These are phyloP conservation scores for Germaria angustata DNA, from an alignment of 2,888 invertebrate species.

Conservation along the genomic window DNA sequence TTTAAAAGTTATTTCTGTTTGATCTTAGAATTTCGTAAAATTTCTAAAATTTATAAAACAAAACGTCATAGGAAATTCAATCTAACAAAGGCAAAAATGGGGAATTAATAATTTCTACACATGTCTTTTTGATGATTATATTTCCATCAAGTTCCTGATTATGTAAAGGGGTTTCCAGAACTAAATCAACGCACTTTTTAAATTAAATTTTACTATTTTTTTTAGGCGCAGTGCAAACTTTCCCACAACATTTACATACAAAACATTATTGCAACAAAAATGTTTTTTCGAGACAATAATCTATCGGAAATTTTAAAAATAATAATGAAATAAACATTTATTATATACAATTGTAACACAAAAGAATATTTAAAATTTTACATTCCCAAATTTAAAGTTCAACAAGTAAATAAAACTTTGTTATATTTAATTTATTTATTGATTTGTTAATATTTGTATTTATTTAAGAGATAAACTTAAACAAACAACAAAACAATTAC, in stretches of 20 bases:
- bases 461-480: not conserved
- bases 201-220: not conserved
- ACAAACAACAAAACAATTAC: conserved; percentile 21
- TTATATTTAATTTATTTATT: conserved; percentile 43
- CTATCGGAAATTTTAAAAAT: conserved; percentile 65
- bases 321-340: conserved; percentile 23
- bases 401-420: conserved; percentile 1
- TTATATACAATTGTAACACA: not conserved
- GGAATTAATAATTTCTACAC: too few relatives aligned
- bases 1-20: too few relatives aligned
- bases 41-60: too few relatives aligned
- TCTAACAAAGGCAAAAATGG: too few relatives aligned
- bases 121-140: too few relatives aligned
- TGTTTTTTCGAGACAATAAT: conserved; percentile 76
- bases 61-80: too few relatives aligned
- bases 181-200: not conserved
- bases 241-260: conserved; percentile 35
- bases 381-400: conserved; percentile 6
- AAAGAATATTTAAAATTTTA: conserved; percentile 17
- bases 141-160: not conserved
- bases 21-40: too few relatives aligned
- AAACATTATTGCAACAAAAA: conserved; percentile 58
- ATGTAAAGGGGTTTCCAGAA: conserved; percentile 46
- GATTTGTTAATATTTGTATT: conserved; percentile 23
- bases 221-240: not conserved